Conservation (phyloP, 2,797 vertebrate species). For the Gallinago nigripennis region DNA sequence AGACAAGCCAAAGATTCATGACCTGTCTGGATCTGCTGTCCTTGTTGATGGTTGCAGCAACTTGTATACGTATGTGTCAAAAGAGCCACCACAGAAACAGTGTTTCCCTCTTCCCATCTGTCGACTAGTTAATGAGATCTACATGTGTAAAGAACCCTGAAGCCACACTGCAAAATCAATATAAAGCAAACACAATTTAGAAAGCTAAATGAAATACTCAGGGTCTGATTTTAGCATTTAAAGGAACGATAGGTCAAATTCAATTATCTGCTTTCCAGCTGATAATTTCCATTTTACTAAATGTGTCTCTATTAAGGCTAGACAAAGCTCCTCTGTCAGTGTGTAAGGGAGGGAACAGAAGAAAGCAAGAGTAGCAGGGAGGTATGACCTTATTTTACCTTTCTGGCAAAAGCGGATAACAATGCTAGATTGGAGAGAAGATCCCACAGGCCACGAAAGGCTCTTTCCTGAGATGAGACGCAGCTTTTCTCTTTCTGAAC, state of each 20-base stretch:
- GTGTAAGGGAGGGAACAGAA: background rate
- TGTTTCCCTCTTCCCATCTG: background rate
- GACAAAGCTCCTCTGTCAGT: background rate
- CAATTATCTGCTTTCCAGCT: background rate
- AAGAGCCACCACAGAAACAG: background rate
- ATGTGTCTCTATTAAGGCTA: background rate
- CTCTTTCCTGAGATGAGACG: background rate
- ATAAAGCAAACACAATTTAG: conserved; percentile 34
- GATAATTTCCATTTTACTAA: background rate
- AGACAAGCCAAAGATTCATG: background rate
- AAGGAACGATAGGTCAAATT: conserved; percentile 5
- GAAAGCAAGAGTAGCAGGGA: background rate
- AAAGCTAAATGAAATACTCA: conserved; percentile 30
- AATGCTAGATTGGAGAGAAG: background rate
- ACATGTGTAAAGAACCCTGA: conserved; percentile 8
- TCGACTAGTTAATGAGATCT: conserved; percentile 8
- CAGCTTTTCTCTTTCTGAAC: background rate
- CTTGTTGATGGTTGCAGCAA: background rate
- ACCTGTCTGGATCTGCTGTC: background rate
- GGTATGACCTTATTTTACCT: conserved; percentile 8
- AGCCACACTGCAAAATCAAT: conserved; percentile 57
- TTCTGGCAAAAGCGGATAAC: background rate
- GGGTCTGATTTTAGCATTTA: conserved; percentile 44
- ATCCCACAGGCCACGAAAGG: background rate
- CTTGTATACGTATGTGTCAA: background rate